Evolutionary conservation across 2,797 vertebrate genomes (phyloP), one percentile per base, ranked within the genome.

Genomic region (Geotrypetes seraphini): DNA sequence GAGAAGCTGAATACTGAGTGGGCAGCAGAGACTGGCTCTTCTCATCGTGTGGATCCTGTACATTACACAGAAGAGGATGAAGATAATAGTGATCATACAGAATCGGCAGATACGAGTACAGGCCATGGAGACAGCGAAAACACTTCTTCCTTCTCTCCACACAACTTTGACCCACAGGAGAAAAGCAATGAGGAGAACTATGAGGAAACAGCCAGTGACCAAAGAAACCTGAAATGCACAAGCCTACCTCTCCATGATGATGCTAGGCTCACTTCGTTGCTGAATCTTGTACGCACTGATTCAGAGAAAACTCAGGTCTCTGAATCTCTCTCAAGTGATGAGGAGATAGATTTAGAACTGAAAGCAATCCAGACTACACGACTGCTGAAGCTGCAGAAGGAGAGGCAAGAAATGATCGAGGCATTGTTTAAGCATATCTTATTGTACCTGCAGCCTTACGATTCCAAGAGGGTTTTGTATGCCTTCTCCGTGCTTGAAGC

Each of bases 261-360:
- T 26, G 41, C 48, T 38, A 54, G 10, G 31, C 24, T 65, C 10
- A 43, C n/a, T 3, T 11, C 39, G 11, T 44, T 7, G 0, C 13
- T 68, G 14, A 41, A 58, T 25, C 58, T 85, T 1, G 51, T 22
- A 0, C 71, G 92, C 12, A 77, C 59, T 1, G 96, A 95, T 70
- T 99, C 96, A 0, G 88, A 91, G 53, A 85, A 51, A 53, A 97
- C 96, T 0, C 94, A 96, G 64, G 90, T 87, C 2, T 99, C 96
- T 0, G 94, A 96, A 51, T 96, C 94, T 0, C 53, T 94, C 25
- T 96, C 94, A n/a, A 99, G 96, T 1, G 96, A 97, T 2, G 92
- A 97, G 11, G 95, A 85, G 33, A 38, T 45, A 0, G 91, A 93
- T 20, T 36, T 85, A 19, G 92, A 97, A 69, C 84, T 95, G 40